Base-by-base conservation (phyloP, 2,113 vertebrate genomes). In the Myiagra hebetior region DNA sequence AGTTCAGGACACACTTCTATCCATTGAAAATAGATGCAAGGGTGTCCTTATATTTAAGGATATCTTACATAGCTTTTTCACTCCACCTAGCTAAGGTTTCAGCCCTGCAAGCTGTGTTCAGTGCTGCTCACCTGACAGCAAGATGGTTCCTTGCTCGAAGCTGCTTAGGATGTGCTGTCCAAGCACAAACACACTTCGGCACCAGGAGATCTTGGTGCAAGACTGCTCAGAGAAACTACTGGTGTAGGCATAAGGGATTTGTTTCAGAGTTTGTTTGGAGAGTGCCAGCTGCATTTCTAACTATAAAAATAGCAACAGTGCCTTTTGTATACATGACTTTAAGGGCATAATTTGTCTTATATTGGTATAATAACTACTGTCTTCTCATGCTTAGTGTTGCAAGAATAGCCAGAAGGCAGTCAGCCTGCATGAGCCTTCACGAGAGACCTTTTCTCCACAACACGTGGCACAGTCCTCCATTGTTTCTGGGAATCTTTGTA, bases 401-500 rank as follows among this genome's bases (percentile, higher is more conserved):
- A 93, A 91, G 91, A 87, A 50, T 15, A 91, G 87, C 47, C 63
- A 84, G 79, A 69, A 91, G 85, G 70, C 59, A 76, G 39, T 46
- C 57, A 87, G 85, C 39, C 70, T 86, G 57, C 85, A 44, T 28
- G 50, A 88, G 56, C 59, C 85, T 46, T 70, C 81, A 91, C 15
- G 67, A 80, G 87, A 59, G 47, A 55, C 80, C 67, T 74, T 46
- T 87, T 73, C 77, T 90, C 60, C 24, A 16, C 59, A 85, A 59
- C 42, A 86, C 1, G 3, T 88, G 72, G 78, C 47, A 23, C 72
- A 90, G 33, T 55, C 46, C 35, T 67, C 75, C 74, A 37, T 88
- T 96, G 82, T 93, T 93, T 90, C 72, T 84, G 60, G 72, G 60
- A 79, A 88, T 63, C 90, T 70, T 53, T 85, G 84, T 64, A 87